Percentiles rank a stretch among this genome's conserved stretches.
These are phyloP conservation scores for Athene cunicularia DNA, from an alignment of 2,113 vertebrate genomes.

Conservation along the genomic window DNA sequence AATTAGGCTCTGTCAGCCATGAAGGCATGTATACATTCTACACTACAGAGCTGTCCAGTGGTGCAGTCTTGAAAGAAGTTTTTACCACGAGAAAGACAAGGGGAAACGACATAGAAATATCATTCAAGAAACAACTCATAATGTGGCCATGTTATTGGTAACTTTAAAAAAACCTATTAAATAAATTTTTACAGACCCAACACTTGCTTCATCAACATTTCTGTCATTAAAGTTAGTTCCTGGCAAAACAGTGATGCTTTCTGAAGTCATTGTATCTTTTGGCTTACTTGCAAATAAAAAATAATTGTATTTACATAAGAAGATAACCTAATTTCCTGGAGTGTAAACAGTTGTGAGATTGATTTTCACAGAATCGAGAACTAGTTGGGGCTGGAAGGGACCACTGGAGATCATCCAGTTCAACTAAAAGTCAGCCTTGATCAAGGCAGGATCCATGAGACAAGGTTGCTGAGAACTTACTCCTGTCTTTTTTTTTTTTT, in stretches of 20 bases:
- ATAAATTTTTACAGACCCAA: not conserved
- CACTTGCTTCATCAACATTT: not conserved
- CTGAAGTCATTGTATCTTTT: accelerated
- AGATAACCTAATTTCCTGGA: not conserved
- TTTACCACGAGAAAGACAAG: not conserved
- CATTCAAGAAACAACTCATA: not conserved
- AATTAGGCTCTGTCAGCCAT: not conserved
- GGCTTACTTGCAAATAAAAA: not conserved
- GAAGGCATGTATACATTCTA: not conserved
- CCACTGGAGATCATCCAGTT: not conserved
- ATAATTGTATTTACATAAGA: not conserved
- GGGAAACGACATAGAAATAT: not conserved
- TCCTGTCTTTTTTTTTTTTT: not conserved
- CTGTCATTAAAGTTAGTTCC: not conserved
- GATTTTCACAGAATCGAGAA: not conserved
- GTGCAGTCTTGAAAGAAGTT: not conserved
- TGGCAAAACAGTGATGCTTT: not conserved
- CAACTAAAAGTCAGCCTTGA: not conserved
- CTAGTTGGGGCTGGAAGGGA: not conserved
- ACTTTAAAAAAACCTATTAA: not conserved
- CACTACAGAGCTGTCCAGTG: not conserved
- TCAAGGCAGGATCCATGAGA: not conserved
- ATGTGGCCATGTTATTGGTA: not conserved
- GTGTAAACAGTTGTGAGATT: not conserved
- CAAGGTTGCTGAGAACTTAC: not conserved